Base-by-base conservation (phyloP, 2,888 invertebrate genomes). In the Apoda limacodes region DNA sequence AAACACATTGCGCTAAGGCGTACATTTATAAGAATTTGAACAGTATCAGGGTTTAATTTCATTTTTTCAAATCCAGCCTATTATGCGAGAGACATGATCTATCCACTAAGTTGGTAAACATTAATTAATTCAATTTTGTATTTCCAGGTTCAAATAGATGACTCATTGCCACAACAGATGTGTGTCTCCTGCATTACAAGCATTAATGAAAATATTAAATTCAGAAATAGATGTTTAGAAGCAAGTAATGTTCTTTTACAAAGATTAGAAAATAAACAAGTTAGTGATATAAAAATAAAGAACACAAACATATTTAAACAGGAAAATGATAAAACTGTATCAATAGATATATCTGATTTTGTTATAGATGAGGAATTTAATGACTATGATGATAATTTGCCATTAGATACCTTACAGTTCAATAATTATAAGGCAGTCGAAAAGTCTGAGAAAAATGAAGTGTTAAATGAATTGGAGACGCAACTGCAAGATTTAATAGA, bases 341-440 rank as follows among this genome's bases (percentile, higher is more conserved):
- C 42, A 1, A 57, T 65, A 34, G 59, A 64, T 13, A 63, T 65
- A 32, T 45, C 50, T 3, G 54, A 60, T 9, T 30, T 50, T 2
- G 30, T 51, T 0, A 43, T 49, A 9, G 43, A 51, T 13, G 50
- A 55, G 6, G 50, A 60, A 25, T 60, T 50, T 4, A 50, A 46
- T 11, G 61, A 62, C 20, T 50, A 52, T 2, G 46, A 55, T 34
- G 64, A 65, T 14, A 57, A 57, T 36, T 43, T 56, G 2, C 55
- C 53, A 1, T 39, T 59, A 19, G 49, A 56, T 1, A 37, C 38
- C 2, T 38, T 50, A 7, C 46, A 47, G 32, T 30, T 25, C 12
- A 41, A 30, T 13, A 36, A 43, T 22, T 24, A 31, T 9, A 24
- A 17, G 10, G 13, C 15, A 10, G 13, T 43, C 13, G 40, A 34